Evolutionary conservation across 2,797 vertebrate species (phyloP).

Genomic region (Phrynocephalus forsythii): DNA sequence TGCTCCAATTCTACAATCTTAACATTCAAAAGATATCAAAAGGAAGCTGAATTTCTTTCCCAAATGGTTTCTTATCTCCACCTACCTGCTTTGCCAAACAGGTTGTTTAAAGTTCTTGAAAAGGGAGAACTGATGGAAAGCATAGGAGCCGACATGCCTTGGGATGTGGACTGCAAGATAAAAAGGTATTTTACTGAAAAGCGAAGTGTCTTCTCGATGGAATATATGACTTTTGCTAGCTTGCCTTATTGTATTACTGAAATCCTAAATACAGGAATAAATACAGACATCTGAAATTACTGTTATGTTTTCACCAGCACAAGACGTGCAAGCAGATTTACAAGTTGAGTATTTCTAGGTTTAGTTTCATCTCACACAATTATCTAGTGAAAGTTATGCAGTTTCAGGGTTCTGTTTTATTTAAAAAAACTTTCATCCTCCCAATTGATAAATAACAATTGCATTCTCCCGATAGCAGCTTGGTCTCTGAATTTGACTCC

Average conservation of each 20-base stretch:
- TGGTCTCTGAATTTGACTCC: no score
- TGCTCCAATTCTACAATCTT: no score
- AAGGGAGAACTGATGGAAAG: conserved; percentile 81
- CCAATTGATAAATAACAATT: no score
- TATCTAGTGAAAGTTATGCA: not conserved
- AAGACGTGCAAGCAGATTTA: not conserved
- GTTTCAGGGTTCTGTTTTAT: no score
- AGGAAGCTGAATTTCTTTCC: not conserved
- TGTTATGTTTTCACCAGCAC: not conserved
- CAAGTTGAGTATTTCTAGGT: not conserved
- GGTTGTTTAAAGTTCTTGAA: conserved; percentile 78
- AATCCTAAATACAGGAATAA: not conserved
- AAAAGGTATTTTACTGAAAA: conserved; percentile 26
- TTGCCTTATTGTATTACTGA: not conserved
- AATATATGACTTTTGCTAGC: not conserved
- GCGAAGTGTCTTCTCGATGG: conserved; percentile 4
- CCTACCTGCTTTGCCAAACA: conserved; percentile 85
- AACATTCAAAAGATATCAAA: not conserved
- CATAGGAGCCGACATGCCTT: conserved; percentile 76
- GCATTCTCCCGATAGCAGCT: no score
- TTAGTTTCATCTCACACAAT: not conserved
- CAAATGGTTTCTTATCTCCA: not conserved
- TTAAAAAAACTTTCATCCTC: no score
- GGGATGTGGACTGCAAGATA: conserved; percentile 80
- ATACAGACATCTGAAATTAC: not conserved